phyloP scores from a whole-genome alignment of 2,797 vertebrate genomes.

The Manis javanica region DNA sequence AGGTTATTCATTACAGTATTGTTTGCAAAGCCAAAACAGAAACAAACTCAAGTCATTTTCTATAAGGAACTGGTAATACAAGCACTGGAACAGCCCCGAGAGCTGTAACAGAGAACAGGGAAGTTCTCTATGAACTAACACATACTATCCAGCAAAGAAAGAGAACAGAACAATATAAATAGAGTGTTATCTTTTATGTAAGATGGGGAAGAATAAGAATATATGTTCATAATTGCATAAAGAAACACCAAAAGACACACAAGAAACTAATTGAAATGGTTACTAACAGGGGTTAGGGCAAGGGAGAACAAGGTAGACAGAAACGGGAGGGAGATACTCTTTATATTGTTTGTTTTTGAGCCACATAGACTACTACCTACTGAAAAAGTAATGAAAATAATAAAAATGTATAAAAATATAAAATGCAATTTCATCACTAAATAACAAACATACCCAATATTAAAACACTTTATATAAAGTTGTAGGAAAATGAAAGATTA shows the following conservation, averaged over 20 bases:
- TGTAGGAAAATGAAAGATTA: background rate
- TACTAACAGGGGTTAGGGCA: background rate
- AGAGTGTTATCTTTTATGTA: background rate
- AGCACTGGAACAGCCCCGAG: background rate
- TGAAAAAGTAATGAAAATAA: conserved; percentile 33
- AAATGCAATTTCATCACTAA: background rate
- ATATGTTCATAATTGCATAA: background rate
- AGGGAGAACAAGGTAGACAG: background rate
- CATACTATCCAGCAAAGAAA: background rate
- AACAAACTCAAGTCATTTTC: background rate
- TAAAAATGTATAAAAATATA: background rate
- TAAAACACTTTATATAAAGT: background rate
- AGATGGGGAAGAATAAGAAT: background rate
- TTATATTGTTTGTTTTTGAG: background rate
- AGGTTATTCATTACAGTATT: background rate
- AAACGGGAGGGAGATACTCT: background rate
- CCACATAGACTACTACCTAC: background rate
- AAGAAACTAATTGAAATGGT: background rate
- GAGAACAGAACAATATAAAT: background rate
- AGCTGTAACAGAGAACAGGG: background rate
- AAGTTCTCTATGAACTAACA: background rate
- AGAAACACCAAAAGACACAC: background rate
- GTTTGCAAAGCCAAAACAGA: background rate
- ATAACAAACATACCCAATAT: background rate
- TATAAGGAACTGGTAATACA: background rate